These are phyloP conservation scores for Actinemys pallida DNA, from an alignment of 2,113 vertebrate genomes.

Conservation along the genomic window DNA sequence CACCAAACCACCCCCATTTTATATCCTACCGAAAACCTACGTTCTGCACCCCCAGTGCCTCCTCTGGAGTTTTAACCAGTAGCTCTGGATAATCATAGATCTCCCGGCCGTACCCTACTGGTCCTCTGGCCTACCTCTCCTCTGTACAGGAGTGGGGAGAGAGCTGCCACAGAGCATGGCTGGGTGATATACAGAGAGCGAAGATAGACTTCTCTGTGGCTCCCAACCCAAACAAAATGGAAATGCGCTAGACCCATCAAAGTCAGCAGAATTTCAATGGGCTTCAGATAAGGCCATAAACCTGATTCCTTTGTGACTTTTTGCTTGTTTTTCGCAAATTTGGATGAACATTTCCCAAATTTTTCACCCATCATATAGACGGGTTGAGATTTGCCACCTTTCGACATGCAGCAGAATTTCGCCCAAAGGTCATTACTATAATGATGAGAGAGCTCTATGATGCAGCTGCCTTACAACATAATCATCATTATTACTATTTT, in stretches of 20 bases:
- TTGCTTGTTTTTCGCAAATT: background rate
- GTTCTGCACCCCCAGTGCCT: background rate
- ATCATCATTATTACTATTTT: background rate
- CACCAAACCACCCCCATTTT: background rate
- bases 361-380: background rate
- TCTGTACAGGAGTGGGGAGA: background rate
- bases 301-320: background rate
- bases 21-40: background rate
- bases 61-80: background rate
- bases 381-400: background rate
- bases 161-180: background rate
- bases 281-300: background rate
- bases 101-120: no score
- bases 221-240: background rate
- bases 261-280: background rate
- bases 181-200: background rate
- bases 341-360: background rate
- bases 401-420: background rate
- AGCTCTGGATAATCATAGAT: background rate
- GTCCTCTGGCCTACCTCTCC: background rate
- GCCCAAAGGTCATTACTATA: background rate
- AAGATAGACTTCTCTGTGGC: background rate
- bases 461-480: rapidly evolving
- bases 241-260: background rate
- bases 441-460: background rate